These are phyloP conservation scores for Herpetotheres cachinnans DNA, from an alignment of 2,113 vertebrate genomes.

Conservation along the genomic window DNA sequence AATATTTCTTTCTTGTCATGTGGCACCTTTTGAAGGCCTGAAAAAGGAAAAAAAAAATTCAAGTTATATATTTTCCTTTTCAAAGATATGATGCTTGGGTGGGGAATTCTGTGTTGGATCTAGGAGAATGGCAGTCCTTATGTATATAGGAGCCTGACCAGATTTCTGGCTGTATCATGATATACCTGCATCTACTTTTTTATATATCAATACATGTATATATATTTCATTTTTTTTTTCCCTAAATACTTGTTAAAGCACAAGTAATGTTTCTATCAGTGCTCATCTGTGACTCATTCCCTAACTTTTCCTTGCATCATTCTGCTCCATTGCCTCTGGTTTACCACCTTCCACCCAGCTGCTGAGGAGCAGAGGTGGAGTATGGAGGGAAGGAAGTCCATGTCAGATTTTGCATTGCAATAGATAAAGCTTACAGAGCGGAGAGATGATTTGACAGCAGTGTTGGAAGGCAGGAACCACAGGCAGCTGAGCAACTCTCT, in stretches of 20 bases:
- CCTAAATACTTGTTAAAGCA: background rate
- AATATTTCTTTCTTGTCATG: background rate
- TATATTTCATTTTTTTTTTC: background rate
- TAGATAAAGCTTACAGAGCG: background rate
- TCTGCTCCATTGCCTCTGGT: constrained; percentile 45
- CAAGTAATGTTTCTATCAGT: constrained; percentile 18
- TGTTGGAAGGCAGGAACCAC: background rate
- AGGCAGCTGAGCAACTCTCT: constrained; percentile 25
- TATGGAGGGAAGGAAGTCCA: background rate
- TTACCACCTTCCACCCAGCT: constrained; percentile 38
- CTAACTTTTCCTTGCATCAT: background rate
- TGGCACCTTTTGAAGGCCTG: background rate
- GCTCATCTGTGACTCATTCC: constrained; percentile 6
- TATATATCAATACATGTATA: background rate
- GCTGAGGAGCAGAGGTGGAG: background rate
- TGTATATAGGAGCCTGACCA: constrained; percentile 35
- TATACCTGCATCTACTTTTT: background rate
- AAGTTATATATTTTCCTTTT: background rate
- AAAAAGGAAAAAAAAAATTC: background rate
- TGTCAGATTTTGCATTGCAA: background rate
- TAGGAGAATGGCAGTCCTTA: background rate
- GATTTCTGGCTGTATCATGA: constrained; percentile 58
- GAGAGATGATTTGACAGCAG: background rate
- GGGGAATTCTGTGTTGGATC: background rate
- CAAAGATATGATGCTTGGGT: background rate